Conservation (phyloP, 2,113 vertebrate species). For the Periophthalmus modestus region DNA sequence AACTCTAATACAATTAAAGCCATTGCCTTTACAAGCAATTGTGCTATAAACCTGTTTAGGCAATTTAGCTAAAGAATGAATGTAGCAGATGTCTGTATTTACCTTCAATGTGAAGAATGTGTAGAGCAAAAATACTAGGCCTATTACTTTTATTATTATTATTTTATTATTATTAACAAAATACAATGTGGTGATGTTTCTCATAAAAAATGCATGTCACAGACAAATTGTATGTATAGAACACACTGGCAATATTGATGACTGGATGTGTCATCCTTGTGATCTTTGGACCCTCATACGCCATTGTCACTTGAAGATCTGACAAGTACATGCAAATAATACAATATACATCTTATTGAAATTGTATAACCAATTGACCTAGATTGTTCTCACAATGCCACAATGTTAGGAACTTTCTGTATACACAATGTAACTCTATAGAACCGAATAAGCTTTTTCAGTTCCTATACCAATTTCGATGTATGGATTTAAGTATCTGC, state of each 20-base stretch:
- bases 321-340: not conserved
- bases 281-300: not conserved
- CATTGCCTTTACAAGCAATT: not conserved
- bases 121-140: not conserved
- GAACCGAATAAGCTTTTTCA: too few relatives aligned
- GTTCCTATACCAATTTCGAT: too few relatives aligned
- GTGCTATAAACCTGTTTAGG: slow-evolving; percentile 3
- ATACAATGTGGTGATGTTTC: not conserved
- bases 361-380: not conserved
- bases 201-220: not conserved
- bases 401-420: not conserved
- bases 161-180: not conserved
- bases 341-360: not conserved
- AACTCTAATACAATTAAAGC: not conserved
- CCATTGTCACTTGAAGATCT: not conserved
- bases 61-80: slow-evolving; percentile 29
- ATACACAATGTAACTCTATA: too few relatives aligned
- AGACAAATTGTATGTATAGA: not conserved
- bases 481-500: too few relatives aligned
- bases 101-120: not conserved
- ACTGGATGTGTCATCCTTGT: not conserved
- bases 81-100: slow-evolving; percentile 29
- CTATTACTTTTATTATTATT: slow-evolving; percentile 5
- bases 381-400: not conserved
- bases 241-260: not conserved